Base-by-base conservation (phyloP, 2,888 invertebrate species). In the Yponomeuta evonymella region DNA sequence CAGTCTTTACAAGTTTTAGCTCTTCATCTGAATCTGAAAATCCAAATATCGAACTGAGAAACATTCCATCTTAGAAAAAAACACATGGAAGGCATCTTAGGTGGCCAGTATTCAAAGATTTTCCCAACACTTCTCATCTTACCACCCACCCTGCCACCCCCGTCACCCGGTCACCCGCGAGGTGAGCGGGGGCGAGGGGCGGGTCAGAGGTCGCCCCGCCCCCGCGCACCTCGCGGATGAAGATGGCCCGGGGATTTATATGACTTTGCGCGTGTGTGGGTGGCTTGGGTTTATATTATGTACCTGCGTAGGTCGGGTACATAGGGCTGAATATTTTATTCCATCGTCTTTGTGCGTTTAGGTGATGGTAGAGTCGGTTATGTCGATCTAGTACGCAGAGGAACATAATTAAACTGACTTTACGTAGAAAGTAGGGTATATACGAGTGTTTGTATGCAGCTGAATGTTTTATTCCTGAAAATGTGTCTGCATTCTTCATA, bases 141-240 rank as follows among this genome's bases (percentile, higher is more conserved):
- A 43, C 43, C 8, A 4, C 51, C 51, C 51, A 58, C 51, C 51
- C 51, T 58, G 51, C 51, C 51, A 58, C 51, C 51, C 51, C 51
- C 51, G 33, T 67, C 67, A 43, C 51, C 70, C 36, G 58, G 51
- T 30, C 69, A 69, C 69, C 69, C 67, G 81, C 82, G 81, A 80
- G 82, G 82, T 79, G 81, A 77, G 79, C 79, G 74, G 81, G 71
- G 79, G 77, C 76, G 73, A 79, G 75, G 81, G 88, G 86, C 86
- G 87, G 87, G 86, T 88, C 86, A 87, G 74, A 83, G 87, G 87
- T 87, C 87, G 87, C 84, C 81, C 79, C 80, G 79, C 84, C 85
- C 74, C 73, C 77, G 77, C 79, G 82, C 83, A 82, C 84, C 83
- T 83, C 67, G 23, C 73, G 29, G 51, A 51, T n/a, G 67, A 23